These are phyloP conservation scores for Vanessa tameamea DNA, from an alignment of 1,140 invertebrate genomes.

Conservation along the genomic window DNA sequence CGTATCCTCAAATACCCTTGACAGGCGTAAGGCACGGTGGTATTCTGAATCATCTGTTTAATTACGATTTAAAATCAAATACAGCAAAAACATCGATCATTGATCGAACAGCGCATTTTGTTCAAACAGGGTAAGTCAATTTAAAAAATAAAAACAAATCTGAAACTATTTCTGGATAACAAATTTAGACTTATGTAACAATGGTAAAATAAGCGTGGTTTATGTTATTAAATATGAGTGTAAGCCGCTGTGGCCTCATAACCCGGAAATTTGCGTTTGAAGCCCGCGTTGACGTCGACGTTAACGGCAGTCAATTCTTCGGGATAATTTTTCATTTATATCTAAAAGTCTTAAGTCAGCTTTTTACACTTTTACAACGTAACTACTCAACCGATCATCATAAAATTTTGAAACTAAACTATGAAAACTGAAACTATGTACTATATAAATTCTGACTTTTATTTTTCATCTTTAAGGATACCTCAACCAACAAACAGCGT, in stretches of 20 bases:
- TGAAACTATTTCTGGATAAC: no score
- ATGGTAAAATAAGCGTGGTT: background rate
- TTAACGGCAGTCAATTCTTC: no score
- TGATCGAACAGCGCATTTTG: conserved; percentile 48
- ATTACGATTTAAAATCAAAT: conserved; percentile 46
- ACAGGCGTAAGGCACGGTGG: conserved; percentile 59
- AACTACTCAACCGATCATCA: no score
- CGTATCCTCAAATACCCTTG: conserved; percentile 54
- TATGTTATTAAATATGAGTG: background rate
- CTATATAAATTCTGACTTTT: background rate
- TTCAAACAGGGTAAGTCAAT: conserved; percentile 55
- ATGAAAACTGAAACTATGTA: background rate
- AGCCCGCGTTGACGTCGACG: no score
- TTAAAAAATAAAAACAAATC: background rate
- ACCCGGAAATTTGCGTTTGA: no score
- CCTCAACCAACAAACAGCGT: conserved; percentile 4
- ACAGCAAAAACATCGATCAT: conserved; percentile 45
- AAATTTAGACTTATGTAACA: no score
- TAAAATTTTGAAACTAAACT: no score
- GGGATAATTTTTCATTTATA: no score
- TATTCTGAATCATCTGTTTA: conserved; percentile 63
- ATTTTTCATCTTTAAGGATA: conserved; percentile 5
- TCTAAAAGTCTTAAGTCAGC: no score
- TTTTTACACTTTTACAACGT: no score
- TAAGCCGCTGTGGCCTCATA: no score